phyloP scores from a whole-genome alignment of 2,888 invertebrate genomes.

The Thysanoteuthis rhombus region DNA sequence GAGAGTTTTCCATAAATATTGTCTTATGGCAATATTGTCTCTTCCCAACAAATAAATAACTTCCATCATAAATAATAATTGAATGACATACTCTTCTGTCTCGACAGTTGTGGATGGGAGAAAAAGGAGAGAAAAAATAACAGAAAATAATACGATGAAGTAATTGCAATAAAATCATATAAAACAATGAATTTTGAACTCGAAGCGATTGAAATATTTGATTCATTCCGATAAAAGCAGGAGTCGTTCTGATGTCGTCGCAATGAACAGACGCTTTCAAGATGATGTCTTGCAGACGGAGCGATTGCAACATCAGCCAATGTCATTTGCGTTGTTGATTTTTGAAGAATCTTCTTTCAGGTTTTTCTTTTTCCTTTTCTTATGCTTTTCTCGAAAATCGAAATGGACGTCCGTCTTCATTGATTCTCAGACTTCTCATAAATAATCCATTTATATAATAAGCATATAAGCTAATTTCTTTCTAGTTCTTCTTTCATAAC shows the following conservation, averaged over 20 bases:
- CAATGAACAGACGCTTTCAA: not conserved
- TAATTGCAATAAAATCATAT: not conserved
- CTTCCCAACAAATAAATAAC: not conserved
- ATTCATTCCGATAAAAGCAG: not conserved
- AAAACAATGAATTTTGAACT: not conserved
- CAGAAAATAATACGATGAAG: not conserved
- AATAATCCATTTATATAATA: too few species aligned
- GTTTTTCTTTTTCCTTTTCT: too few species aligned
- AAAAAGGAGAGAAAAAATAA: too few species aligned
- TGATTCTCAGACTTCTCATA: too few species aligned
- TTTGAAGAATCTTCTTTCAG: too few species aligned
- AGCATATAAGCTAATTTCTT: too few species aligned
- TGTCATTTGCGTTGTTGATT: not conserved
- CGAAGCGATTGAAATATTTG: not conserved
- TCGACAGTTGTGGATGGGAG: not conserved
- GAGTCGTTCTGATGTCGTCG: too few species aligned
- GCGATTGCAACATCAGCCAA: not conserved
- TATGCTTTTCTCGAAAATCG: too few species aligned
- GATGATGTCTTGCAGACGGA: not conserved
- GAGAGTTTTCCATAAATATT: not conserved
- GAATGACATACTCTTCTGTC: not conserved
- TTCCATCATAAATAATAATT: not conserved
- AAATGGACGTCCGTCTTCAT: too few species aligned
- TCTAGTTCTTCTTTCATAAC: too few species aligned
- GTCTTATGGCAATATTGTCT: not conserved